Evolutionary conservation across 64 coral and sea anemone genomes (phyloP), one percentile per base, ranked within the genome.

Genomic region (Acropora yongei): DNA sequence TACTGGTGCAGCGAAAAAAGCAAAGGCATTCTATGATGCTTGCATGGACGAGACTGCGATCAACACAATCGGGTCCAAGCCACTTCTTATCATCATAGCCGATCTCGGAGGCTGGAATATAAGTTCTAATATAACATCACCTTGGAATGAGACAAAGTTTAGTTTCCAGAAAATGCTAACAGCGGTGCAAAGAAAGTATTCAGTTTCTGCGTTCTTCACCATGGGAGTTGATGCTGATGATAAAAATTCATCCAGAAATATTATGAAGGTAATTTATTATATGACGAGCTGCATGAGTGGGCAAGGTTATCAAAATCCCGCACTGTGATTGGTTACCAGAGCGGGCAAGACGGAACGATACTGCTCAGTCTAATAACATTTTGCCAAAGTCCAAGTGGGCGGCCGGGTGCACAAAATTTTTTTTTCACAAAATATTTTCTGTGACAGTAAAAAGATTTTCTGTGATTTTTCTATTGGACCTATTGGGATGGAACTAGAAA

Each of bases 191-290:
- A 95, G 47, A 53, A 68, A 91, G 30, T 95, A 95, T 53, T 78
- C 76, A 9, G 82, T 78, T 65, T 49, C 68, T 68, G 89, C 75
- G 2, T 95, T 95, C 67, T 98, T 98, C 49, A 80, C 18, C 44
- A 77, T 48, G 1, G 14, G 1, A 6, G 96, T 98, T 6, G 61
- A 87, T 13, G 47, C 96, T 9, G 96, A 98, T 79, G 89, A 91
- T 74, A 98, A 95, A 65, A 90, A 98, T 72, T 98, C 96, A 41
- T 95, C 96, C 0, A 88, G 77, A 49, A 98, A 98, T 40, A 89
- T 92, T 18, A 95, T 98, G 4, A 42, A 81, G 96, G 96, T 98
- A 80, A 89, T 47, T 73, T 30, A 42, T 11, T 20, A 49, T 30
- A 19, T 46, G 30, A 30, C 30, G 30, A 30, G 30, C 30, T 30